Percentiles rank a stretch among this genome's conserved stretches.
Conservation (phyloP, 2,113 vertebrate genomes). For the Synchiropus splendidus region DNA sequence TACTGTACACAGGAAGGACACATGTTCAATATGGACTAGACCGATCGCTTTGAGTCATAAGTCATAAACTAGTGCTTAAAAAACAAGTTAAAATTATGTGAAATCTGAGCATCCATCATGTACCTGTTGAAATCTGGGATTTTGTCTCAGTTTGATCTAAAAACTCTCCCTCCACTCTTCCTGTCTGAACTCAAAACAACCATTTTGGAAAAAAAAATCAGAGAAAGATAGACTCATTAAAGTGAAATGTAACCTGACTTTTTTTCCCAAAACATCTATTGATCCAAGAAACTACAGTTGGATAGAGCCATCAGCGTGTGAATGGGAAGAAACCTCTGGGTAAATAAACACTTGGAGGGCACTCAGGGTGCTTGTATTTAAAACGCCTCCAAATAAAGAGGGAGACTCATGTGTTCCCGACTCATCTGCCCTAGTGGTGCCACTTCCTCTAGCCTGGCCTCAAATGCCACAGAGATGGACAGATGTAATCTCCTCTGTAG, state of each 20-base stretch:
- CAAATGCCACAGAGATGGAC: constrained; percentile 12
- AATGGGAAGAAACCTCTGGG: constrained; percentile 66
- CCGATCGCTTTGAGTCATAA: too few relatives aligned
- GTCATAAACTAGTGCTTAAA: too few relatives aligned
- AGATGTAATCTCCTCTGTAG: constrained; percentile 54
- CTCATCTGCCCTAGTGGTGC: constrained; percentile 68
- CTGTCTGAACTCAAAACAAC: constrained; percentile 15
- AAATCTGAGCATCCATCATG: too few relatives aligned
- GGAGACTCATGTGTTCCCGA: constrained; percentile 66
- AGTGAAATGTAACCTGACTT: constrained; percentile 63
- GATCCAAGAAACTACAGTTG: constrained; percentile 50
- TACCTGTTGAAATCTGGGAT: too few relatives aligned
- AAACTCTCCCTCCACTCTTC: too few relatives aligned
- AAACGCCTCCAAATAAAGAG: constrained; percentile 61
- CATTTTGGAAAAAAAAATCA: constrained; percentile 28
- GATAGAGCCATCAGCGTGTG: constrained; percentile 80
- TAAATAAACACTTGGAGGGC: constrained; percentile 64
- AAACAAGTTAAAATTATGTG: not conserved
- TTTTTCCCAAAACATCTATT: constrained; percentile 31
- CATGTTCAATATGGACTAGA: too few relatives aligned
- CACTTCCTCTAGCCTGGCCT: constrained; percentile 65
- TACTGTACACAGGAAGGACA: too few relatives aligned
- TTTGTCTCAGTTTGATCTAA: too few relatives aligned
- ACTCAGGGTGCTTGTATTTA: constrained; percentile 23
- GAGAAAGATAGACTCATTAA: constrained; percentile 61